Conservation (phyloP, 2,113 vertebrate genomes). For the Mustelus asterias region DNA sequence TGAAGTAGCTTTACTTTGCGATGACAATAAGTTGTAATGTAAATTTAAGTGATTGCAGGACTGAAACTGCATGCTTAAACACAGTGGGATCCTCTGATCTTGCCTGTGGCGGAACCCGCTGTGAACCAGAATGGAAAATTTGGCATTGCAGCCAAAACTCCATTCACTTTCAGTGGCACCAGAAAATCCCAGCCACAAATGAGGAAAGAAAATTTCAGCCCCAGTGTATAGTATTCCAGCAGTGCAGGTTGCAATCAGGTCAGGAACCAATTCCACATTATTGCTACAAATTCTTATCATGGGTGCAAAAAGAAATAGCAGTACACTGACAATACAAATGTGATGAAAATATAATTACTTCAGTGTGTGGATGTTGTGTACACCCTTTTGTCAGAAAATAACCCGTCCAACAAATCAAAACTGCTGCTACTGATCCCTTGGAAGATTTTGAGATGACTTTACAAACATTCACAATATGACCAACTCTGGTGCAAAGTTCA, state of each 20-base stretch:
- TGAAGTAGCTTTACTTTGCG: not conserved
- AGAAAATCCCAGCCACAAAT: too few relatives aligned
- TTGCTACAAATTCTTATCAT: not conserved
- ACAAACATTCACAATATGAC: not conserved
- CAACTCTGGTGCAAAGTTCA: not conserved
- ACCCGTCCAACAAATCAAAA: not conserved
- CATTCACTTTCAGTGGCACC: too few relatives aligned
- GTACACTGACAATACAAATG: not conserved
- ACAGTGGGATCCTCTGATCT: not conserved
- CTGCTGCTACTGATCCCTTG: not conserved
- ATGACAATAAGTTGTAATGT: not conserved
- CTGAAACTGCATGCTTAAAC: not conserved
- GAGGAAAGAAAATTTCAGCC: too few relatives aligned
- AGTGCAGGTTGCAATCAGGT: not conserved
- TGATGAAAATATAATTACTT: not conserved
- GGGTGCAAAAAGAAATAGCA: not conserved
- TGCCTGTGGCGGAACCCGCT: too few relatives aligned
- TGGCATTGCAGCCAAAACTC: too few relatives aligned
- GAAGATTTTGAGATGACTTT: not conserved
- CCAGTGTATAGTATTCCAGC: not conserved
- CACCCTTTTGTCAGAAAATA: not conserved
- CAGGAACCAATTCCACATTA: not conserved
- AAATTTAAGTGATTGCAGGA: not conserved
- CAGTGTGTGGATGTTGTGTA: not conserved
- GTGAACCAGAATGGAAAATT: too few relatives aligned